Conservation (phyloP, 2,888 invertebrate species). For the Andrena flavipes region DNA sequence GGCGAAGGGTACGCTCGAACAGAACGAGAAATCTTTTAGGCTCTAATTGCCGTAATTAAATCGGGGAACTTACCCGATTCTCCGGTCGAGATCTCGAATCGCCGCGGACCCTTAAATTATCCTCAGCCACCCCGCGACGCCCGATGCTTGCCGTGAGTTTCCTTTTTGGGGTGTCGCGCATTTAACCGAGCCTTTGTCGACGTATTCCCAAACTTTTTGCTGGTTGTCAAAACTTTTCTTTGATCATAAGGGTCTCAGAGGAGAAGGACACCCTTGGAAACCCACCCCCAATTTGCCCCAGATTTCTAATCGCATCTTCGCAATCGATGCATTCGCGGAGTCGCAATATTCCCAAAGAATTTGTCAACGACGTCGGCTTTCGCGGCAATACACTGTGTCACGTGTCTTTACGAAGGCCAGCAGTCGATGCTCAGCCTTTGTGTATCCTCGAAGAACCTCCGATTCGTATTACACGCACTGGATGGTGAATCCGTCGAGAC, state of each 20-base stretch:
- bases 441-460: background rate
- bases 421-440: background rate
- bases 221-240: background rate
- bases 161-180: constrained; percentile 48
- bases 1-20: constrained; percentile 34
- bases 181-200: constrained; percentile 44
- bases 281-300: no score
- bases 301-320: no score
- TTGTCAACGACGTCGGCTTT: background rate
- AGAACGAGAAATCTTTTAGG: constrained; percentile 75
- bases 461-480: background rate
- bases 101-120: constrained; percentile 64
- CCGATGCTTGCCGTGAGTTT: constrained; percentile 43
- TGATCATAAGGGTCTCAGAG: background rate
- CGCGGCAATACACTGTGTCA: background rate
- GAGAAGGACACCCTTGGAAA: background rate
- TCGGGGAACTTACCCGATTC: constrained; percentile 80
- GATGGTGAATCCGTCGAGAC: background rate
- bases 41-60: constrained; percentile 82
- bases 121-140: constrained; percentile 49
- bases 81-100: constrained; percentile 65
- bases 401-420: background rate
- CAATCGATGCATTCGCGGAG: no score
- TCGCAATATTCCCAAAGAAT: background rate
- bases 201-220: constrained; percentile 13